Conservation (phyloP, 1,140 invertebrate species). For the Cataglyphis hispanica region DNA sequence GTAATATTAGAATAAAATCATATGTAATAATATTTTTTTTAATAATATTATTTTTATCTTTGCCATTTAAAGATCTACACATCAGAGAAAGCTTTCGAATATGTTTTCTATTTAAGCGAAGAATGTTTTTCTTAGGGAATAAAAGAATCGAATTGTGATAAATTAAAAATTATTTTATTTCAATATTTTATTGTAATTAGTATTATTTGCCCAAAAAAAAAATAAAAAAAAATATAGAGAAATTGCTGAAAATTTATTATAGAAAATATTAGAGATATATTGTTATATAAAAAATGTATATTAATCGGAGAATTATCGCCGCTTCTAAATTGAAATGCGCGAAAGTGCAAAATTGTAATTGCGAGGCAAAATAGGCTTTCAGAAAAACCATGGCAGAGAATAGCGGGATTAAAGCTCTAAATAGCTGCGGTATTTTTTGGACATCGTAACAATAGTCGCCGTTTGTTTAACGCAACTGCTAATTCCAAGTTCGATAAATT, state of each 20-base stretch:
- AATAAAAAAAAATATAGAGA: not conserved
- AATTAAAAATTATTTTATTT: conserved; percentile 5
- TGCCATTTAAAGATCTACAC: not conserved
- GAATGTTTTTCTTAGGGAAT: not conserved
- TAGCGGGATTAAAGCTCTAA: not conserved
- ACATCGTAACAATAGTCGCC: conserved; percentile 11
- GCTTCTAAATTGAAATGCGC: not conserved
- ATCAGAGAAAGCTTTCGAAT: not conserved
- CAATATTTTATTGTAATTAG: not conserved
- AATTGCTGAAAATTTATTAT: not conserved
- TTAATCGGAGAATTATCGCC: not conserved
- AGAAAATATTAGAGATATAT: not conserved
- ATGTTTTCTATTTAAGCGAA: not conserved
- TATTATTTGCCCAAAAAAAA: not conserved
- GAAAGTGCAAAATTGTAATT: not conserved
- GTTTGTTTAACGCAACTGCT: conserved; percentile 30
- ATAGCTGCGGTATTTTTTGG: conserved; percentile 10
- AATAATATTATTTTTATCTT: no score
- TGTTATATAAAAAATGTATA: not conserved
- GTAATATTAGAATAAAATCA: not conserved
- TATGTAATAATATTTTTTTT: not conserved
- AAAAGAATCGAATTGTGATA: conserved; percentile 8
- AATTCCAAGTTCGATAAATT: conserved; percentile 57
- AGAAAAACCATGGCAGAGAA: not conserved
- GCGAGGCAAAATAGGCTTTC: not conserved